These are phyloP conservation scores for Leptosomus discolor DNA, from an alignment of 2,113 vertebrate species.

Conservation along the genomic window DNA sequence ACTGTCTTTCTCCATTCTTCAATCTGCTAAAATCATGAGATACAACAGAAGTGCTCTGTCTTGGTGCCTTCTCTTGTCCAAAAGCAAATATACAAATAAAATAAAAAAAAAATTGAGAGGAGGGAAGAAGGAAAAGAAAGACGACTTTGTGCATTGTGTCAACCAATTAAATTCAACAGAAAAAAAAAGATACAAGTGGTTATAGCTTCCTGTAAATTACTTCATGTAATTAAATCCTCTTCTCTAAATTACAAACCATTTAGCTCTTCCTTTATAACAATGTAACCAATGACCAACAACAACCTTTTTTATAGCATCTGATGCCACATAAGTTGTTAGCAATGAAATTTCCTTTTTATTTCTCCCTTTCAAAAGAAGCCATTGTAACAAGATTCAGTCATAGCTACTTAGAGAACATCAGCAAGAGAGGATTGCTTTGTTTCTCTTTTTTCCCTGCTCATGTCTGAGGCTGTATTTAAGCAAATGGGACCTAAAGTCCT, in stretches of 20 bases:
- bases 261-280: conserved; percentile 54
- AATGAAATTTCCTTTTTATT: conserved; percentile 38
- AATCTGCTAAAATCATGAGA: neutral
- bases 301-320: conserved; percentile 28
- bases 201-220: conserved; percentile 62
- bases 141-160: neutral
- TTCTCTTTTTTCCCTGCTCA: neutral
- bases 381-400: conserved; percentile 20
- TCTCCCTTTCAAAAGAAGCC: conserved; percentile 13
- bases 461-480: neutral
- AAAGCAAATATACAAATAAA: neutral
- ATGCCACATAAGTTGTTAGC: conserved; percentile 7
- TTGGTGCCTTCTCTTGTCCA: neutral
- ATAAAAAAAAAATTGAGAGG: neutral
- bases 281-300: conserved; percentile 55
- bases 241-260: conserved; percentile 62
- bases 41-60: neutral
- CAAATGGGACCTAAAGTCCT: neutral
- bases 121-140: neutral
- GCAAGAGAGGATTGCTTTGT: neutral
- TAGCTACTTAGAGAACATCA: neutral
- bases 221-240: conserved; percentile 63
- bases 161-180: conserved; percentile 15
- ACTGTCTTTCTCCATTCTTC: neutral
- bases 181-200: conserved; percentile 16